Evolutionary conservation across 2,888 invertebrate species (phyloP).

Genomic region (Cerastis rubricosa): DNA sequence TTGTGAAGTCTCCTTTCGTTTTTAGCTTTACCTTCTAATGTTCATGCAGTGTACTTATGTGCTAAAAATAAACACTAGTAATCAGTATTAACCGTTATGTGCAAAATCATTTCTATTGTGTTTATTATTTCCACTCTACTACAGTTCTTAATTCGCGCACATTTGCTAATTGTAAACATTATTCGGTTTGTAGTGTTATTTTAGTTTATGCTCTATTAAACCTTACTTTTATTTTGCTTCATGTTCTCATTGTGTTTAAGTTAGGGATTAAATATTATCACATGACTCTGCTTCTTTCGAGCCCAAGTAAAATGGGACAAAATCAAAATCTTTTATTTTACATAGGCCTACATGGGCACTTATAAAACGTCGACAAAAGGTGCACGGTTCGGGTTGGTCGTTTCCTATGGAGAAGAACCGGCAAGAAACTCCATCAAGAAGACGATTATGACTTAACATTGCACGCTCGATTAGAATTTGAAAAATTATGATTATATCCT

Average conservation of each 20-base stretch:
- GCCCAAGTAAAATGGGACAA: too few species aligned
- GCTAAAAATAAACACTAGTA: slow-evolving; percentile 6
- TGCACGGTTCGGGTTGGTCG: too few species aligned
- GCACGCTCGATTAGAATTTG: too few species aligned
- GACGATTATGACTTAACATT: too few species aligned
- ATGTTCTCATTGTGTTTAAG: not conserved
- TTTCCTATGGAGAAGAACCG: too few species aligned
- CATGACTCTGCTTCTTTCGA: too few species aligned
- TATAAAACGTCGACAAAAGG: too few species aligned
- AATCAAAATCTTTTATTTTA: too few species aligned
- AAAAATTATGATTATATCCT: too few species aligned
- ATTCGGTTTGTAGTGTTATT: slow-evolving; percentile 6
- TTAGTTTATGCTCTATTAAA: slow-evolving; percentile 17
- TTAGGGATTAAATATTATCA: too few species aligned
- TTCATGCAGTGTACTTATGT: not conserved
- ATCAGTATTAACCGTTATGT: slow-evolving; percentile 16
- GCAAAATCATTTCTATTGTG: slow-evolving; percentile 36
- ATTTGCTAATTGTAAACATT: slow-evolving; percentile 33
- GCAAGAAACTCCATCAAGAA: too few species aligned
- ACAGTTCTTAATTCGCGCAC: slow-evolving; percentile 31
- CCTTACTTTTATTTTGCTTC: not conserved
- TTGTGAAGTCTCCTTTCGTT: not conserved
- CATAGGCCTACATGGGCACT: too few species aligned
- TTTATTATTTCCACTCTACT: slow-evolving; percentile 51
- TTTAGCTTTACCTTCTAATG: not conserved